Base-by-base conservation (phyloP, 2,113 vertebrate genomes). In the Zosterops pallidus region DNA sequence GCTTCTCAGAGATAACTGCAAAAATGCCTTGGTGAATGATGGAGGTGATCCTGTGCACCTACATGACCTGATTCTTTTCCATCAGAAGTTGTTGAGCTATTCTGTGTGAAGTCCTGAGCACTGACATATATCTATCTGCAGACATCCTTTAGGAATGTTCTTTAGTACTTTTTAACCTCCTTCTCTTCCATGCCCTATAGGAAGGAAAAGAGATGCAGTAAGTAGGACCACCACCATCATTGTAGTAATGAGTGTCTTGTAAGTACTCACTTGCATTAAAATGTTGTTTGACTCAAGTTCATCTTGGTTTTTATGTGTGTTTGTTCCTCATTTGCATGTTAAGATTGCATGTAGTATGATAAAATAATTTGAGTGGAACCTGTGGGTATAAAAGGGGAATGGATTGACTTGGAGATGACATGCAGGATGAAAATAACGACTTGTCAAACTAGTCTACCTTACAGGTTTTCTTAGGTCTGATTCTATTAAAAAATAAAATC, bases 241-340 rank as follows among this genome's bases (percentile, higher is more conserved):
- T 92, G 92, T 98, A 92, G 91, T 98, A 75, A 98, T 98, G 98
- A 98, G 98, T 81, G 68, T 98, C 93, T 98, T 98, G 98, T 98
- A 97, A 98, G 98, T 98, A 98, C 69, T 89, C 75, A 22, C 60
- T 96, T 91, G 63, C 65, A 64, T 90, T 93, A 65, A 89, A 90
- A 57, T 19, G 22, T 71, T 72, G 41, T 52, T 90, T 92, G 49
- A 55, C 20, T 89, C 12, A 29, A 89, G 24, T 15, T 93, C 35
- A 18, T 86, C 72, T 92, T 80, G 37, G 21, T 71, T 56, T 72
- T 90, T 53, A 35, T 56, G 37, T 93, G 52, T 55, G 37, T 67
- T 77, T 77, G 16, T 86, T 77, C 24, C 39, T 92, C 41, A 23
- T 56, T 81, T 86, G 60, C 41, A 33, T 25, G 55, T 57, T 86